These are phyloP conservation scores for Agriopis marginaria DNA, from an alignment of 2,888 invertebrate species.

Conservation along the genomic window DNA sequence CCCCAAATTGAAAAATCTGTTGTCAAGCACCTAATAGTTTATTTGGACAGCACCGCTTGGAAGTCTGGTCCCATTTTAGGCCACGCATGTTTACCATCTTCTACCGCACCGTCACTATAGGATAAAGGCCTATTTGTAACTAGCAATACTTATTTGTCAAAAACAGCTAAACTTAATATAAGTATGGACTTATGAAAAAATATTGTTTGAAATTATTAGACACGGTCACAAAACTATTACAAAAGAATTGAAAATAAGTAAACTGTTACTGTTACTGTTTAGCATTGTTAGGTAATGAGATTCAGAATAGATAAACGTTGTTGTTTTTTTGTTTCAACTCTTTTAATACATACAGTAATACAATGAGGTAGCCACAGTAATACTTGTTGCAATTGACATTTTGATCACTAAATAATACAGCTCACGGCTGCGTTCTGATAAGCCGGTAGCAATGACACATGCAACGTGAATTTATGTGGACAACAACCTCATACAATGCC, in stretches of 20 bases:
- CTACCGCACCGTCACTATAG: too few species aligned
- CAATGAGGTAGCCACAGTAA: conserved; percentile 1
- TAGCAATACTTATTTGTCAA: too few species aligned
- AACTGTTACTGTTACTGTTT: background rate
- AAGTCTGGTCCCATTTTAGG: too few species aligned
- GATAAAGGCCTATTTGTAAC: too few species aligned
- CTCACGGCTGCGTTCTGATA: conserved; percentile 36
- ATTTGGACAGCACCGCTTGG: too few species aligned
- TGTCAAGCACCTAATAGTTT: too few species aligned
- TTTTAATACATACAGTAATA: background rate
- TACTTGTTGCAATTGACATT: conserved; percentile 11
- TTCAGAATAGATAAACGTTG: background rate
- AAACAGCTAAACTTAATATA: too few species aligned
- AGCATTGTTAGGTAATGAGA: background rate
- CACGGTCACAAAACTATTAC: background rate
- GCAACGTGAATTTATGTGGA: conserved; percentile 34
- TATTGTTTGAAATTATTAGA: background rate
- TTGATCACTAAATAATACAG: conserved; percentile 25
- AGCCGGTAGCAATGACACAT: conserved; percentile 43
- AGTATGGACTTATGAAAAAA: background rate
- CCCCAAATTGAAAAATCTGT: too few species aligned
- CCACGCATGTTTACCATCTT: too few species aligned
- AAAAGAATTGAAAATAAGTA: background rate
- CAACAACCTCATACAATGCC: conserved; percentile 41
- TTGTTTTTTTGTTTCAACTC: background rate